These are phyloP conservation scores for Notamacropus eugenii DNA, from an alignment of 2,797 vertebrate genomes.

Conservation along the genomic window DNA sequence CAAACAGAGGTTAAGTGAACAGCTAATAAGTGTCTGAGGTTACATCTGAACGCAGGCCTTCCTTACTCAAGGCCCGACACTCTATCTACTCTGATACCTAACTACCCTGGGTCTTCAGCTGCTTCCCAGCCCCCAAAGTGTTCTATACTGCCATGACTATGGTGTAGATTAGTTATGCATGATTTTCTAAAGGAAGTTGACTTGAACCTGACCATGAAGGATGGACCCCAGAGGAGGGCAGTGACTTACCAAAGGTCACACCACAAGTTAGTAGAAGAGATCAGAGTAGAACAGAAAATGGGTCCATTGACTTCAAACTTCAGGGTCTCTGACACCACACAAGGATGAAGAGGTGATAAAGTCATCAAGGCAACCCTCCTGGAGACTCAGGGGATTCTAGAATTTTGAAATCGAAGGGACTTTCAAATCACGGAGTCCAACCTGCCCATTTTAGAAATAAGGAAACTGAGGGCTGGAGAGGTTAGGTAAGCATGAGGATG, in stretches of 20 bases:
- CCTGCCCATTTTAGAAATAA: constrained; percentile 28
- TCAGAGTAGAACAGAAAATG: neutral
- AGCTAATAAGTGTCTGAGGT: neutral
- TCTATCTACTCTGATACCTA: neutral
- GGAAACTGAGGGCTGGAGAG: constrained; percentile 46
- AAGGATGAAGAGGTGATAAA: neutral
- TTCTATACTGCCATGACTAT: neutral
- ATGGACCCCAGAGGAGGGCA: neutral
- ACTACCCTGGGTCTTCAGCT: neutral
- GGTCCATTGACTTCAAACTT: neutral
- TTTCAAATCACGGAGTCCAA: constrained; percentile 35
- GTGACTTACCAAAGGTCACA: too few relatives aligned
- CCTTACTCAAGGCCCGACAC: neutral
- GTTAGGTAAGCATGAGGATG: neutral
- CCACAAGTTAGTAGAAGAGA: neutral
- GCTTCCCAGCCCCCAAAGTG: neutral
- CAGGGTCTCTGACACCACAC: neutral
- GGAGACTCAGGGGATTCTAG: neutral
- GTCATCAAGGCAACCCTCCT: neutral
- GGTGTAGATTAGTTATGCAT: neutral
- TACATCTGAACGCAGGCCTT: neutral
- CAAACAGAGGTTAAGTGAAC: neutral
- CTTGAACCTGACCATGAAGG: neutral
- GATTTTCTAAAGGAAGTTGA: neutral
- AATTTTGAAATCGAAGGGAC: constrained; percentile 29